These are phyloP conservation scores for Oscheius sp. DNA, from an alignment of 2,888 invertebrate species.

Conservation along the genomic window DNA sequence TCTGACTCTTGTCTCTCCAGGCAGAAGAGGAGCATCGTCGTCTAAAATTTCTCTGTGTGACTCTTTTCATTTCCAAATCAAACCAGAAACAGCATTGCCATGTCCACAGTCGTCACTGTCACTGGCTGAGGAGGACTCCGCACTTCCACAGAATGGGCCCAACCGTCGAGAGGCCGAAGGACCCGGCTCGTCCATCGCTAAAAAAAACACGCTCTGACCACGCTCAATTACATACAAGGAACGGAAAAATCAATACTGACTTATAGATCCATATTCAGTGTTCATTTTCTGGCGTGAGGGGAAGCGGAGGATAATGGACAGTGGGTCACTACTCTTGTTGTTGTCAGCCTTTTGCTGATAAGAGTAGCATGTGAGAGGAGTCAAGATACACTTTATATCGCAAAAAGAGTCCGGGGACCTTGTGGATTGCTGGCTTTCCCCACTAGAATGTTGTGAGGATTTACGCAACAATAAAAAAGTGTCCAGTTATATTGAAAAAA, in stretches of 20 bases:
- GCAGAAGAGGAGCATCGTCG: conserved; percentile 60
- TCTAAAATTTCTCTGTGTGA: conserved; percentile 12
- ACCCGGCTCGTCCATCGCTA: conserved; percentile 40
- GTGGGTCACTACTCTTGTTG: not conserved
- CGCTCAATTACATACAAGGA: not conserved
- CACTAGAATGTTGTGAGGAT: too few relatives aligned
- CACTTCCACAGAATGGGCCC: conserved; percentile 49
- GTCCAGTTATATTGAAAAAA: too few relatives aligned
- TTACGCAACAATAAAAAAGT: too few relatives aligned
- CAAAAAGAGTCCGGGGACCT: not conserved
- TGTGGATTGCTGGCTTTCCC: too few relatives aligned
- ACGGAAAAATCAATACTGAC: conserved; percentile 3
- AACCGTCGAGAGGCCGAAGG: conserved; percentile 44
- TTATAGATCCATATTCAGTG: conserved; percentile 3
- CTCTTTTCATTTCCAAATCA: too few relatives aligned
- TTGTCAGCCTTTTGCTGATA: conserved; percentile 14
- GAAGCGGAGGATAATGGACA: not conserved
- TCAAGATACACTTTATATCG: not conserved
- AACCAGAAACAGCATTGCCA: too few relatives aligned
- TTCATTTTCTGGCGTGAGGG: not conserved
- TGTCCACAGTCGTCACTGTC: conserved; percentile 46
- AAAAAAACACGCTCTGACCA: not conserved
- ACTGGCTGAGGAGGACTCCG: conserved; percentile 45
- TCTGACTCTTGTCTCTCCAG: conserved; percentile 52
- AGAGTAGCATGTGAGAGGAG: not conserved